These are phyloP conservation scores for Brachionus asplanchnoidis DNA, from an alignment of 1,140 invertebrate species.

Conservation along the genomic window DNA sequence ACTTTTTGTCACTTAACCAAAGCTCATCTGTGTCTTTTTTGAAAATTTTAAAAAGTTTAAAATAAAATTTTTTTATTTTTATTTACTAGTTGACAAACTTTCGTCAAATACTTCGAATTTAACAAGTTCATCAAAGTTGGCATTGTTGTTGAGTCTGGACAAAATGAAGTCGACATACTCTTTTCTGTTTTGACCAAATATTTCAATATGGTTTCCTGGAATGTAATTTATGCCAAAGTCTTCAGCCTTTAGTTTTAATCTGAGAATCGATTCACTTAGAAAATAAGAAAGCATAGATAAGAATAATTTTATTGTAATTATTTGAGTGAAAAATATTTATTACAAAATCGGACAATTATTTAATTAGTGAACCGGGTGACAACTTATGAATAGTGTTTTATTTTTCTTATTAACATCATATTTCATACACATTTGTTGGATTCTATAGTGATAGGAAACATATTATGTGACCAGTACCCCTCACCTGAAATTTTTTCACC, in stretches of 20 bases:
- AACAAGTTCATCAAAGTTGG: slow-evolving; percentile 68
- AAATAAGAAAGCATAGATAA: neutral
- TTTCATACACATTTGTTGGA: too few species aligned
- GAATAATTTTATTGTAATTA: neutral
- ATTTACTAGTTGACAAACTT: slow-evolving; percentile 62
- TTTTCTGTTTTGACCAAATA: slow-evolving; percentile 74
- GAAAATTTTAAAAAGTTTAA: neutral
- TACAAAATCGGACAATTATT: too few species aligned
- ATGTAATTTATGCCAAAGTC: slow-evolving; percentile 59
- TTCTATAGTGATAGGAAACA: too few species aligned
- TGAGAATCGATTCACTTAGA: slow-evolving; percentile 63
- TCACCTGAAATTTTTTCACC: too few species aligned
- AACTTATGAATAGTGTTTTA: too few species aligned
- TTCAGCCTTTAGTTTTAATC: slow-evolving; percentile 58
- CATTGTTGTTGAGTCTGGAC: slow-evolving; percentile 63
- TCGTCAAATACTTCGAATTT: slow-evolving; percentile 80
- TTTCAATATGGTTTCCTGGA: slow-evolving; percentile 87
- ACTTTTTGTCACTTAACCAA: slow-evolving; percentile 77
- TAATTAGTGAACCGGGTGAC: too few species aligned
- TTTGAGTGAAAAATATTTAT: too few species aligned
- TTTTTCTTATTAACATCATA: too few species aligned
- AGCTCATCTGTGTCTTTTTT: slow-evolving; percentile 64
- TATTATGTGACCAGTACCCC: too few species aligned
- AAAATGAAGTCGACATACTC: slow-evolving; percentile 76
- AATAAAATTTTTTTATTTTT: neutral